Conservation (phyloP, 2,797 vertebrate genomes). For the Eulemur rubriventer region DNA sequence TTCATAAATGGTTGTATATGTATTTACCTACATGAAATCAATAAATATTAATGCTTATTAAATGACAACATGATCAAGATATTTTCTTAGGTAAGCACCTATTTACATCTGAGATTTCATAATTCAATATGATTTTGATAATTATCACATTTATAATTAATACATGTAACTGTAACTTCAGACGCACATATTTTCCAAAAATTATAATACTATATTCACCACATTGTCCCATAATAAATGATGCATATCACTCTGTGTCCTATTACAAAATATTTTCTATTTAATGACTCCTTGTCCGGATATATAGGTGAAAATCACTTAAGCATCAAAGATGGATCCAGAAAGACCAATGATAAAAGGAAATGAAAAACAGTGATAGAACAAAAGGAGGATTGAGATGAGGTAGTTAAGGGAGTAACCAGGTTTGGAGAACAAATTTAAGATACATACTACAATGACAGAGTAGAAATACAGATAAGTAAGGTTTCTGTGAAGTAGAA, state of each 20-base stretch:
- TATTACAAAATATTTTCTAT: background rate
- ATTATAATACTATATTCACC: background rate
- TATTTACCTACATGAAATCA: background rate
- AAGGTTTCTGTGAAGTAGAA: background rate
- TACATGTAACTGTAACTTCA: background rate
- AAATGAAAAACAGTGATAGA: background rate
- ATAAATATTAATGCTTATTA: background rate
- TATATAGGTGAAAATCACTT: background rate
- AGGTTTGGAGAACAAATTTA: background rate
- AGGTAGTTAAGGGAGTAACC: background rate
- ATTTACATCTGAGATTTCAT: background rate
- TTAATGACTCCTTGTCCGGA: background rate
- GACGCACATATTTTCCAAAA: background rate
- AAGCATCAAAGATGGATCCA: background rate
- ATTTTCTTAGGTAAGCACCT: background rate
- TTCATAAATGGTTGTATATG: background rate
- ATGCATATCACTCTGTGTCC: background rate
- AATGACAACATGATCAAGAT: background rate
- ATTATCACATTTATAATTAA: conserved; percentile 5
- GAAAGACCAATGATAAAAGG: conserved; percentile 1
- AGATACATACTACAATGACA: background rate
- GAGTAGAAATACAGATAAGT: background rate
- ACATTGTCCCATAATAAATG: background rate
- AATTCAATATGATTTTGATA: background rate
- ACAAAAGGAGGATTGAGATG: background rate